Conservation (phyloP, 2,113 vertebrate species). For the Callipepla californica region DNA sequence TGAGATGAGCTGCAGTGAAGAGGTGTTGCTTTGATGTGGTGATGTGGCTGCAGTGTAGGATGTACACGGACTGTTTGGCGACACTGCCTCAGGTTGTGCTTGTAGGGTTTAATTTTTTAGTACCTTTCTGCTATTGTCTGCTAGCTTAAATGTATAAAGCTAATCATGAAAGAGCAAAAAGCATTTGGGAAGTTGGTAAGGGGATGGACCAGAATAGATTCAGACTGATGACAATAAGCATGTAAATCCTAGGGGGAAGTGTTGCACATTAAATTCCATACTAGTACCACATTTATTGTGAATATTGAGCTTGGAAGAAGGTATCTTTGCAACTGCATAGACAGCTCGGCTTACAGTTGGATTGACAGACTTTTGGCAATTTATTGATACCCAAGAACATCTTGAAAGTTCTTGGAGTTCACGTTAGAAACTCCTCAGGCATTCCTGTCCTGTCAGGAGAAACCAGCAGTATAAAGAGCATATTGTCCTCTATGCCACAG, state of each 20-base stretch:
- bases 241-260: background rate
- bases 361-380: background rate
- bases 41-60: background rate
- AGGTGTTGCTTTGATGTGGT: background rate
- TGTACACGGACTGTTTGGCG: background rate
- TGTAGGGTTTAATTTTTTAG: background rate
- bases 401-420: background rate
- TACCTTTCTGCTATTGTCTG: background rate
- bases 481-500: background rate
- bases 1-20: background rate
- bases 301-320: background rate
- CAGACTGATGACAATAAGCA: background rate
- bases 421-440: accelerated
- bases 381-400: background rate
- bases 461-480: background rate
- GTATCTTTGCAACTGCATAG: background rate
- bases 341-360: background rate
- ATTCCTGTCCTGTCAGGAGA: background rate
- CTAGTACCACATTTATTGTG: accelerated
- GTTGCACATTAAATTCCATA: background rate
- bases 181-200: background rate
- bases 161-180: slow-evolving; percentile 1
- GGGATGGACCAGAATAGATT: background rate
- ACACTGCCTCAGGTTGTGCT: background rate
- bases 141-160: background rate